Base-by-base conservation (phyloP, 30 jellyfish, hydroid and myxozoan genomes). In the Cassiopea xamachana region DNA sequence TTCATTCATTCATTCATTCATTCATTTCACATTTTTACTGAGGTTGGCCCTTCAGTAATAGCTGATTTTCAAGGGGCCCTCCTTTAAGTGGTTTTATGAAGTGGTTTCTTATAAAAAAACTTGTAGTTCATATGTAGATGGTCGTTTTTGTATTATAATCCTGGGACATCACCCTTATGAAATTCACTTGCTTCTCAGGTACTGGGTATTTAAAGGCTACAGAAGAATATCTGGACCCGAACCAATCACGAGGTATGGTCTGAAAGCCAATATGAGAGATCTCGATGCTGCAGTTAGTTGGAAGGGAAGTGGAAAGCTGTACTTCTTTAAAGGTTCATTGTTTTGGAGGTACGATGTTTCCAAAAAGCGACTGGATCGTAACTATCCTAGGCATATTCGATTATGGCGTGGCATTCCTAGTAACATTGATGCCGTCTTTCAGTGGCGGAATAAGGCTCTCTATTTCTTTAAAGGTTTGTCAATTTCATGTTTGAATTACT, bases 381-480 rank as follows among this genome's bases (percentile, higher is more conserved):
- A 96, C 13, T 95, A 95, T 60, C 99, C 99, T 19, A 95, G 88
- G 75, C 69, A 61, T 51, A 95, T 95, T 17, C 79, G 69, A 17
- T 62, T 73, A 4, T 95, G 98, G 98, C 81, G 78, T 43, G 99
- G 99, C 19, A 84, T 95, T 13, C 97, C 98, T 8, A 82, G 75
- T 12, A 79, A 88, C 77, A 62, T 95, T 60, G 94, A 95, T 82
- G 87, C 95, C 0, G 98, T 78, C 13, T 83, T 91, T 69, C 97
- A 91, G 60, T 95, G 98, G 99, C 60, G 89, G 46, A 92, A 91
- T 49, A 88, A 71, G 1, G 89, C 90, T 1, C 62, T 87, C 9
- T 95, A 87, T 80, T 91, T 95, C 75, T 95, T 95, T 85, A 95
- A 91, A 91, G 99, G 99, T 95, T 67, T 15, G 92, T 14, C 7